Conservation (phyloP, 2,797 vertebrate species). For the Myotis daubentonii region DNA sequence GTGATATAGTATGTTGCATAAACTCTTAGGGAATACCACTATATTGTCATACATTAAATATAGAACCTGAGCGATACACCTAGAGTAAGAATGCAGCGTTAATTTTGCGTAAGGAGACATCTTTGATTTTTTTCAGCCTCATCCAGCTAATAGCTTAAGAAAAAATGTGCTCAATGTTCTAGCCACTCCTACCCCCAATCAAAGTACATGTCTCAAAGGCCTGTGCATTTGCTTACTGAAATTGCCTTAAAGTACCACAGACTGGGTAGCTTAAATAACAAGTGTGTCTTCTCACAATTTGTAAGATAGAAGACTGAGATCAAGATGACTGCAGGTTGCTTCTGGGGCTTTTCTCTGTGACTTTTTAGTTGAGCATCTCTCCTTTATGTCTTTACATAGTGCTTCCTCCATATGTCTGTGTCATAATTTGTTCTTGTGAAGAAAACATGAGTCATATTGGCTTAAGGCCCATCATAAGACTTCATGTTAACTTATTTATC, state of each 20-base stretch:
- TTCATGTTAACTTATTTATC: not conserved
- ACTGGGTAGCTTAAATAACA: not conserved
- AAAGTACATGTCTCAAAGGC: not conserved
- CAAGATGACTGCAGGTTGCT: not conserved
- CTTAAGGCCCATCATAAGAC: not conserved
- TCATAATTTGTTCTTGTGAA: not conserved
- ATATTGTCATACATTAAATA: not conserved
- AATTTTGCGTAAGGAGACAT: not conserved
- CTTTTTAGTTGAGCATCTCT: not conserved
- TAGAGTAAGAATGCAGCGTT: not conserved
- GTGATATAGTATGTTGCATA: not conserved
- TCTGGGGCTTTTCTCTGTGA: not conserved
- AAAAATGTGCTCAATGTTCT: not conserved
- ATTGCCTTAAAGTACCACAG: not conserved
- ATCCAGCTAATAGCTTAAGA: not conserved
- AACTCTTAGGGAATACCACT: not conserved
- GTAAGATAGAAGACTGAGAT: not conserved
- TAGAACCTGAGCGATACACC: not conserved
- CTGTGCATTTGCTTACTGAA: not conserved
- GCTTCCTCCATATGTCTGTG: not conserved
- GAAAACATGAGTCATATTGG: not conserved
- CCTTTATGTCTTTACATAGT: not conserved
- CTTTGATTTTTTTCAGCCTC: not conserved
- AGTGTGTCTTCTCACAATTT: not conserved
- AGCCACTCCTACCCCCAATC: not conserved